Percentiles rank a stretch among this genome's conserved stretches.
phyloP scores from a whole-genome alignment of 2,113 vertebrate genomes.

The Hippocampus zosterae region DNA sequence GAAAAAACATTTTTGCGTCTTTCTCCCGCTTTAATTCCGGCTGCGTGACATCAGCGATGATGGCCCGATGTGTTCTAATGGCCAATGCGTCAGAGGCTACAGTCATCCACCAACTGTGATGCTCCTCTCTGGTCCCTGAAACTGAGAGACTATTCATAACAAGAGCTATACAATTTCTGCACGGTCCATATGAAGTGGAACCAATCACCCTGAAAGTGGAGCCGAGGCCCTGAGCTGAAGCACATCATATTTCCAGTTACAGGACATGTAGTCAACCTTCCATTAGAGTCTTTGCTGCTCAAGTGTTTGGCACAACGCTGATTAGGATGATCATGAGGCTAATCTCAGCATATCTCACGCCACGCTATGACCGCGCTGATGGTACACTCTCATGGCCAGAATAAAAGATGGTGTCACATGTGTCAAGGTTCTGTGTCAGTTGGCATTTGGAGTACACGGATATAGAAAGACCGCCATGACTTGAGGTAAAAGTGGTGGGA shows the following conservation, averaged over 20 bases:
- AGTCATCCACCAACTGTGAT: not conserved
- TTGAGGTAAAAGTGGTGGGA: too few relatives aligned
- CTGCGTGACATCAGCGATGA: slow-evolving; percentile 1
- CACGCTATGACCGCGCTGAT: not conserved
- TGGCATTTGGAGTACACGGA: too few relatives aligned
- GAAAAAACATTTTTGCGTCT: too few relatives aligned
- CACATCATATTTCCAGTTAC: not conserved
- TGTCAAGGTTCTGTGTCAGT: too few relatives aligned
- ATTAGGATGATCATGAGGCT: not conserved
- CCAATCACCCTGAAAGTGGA: not conserved
- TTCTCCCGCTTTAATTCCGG: not conserved
- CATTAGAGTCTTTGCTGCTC: not conserved
- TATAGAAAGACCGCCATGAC: too few relatives aligned
- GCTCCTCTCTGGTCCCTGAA: slow-evolving; percentile 1
- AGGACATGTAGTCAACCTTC: not conserved
- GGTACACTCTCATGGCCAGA: not conserved
- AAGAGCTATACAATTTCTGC: not conserved
- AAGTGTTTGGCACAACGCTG: not conserved
- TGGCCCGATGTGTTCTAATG: not conserved
- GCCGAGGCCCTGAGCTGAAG: not conserved
- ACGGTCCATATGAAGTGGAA: not conserved
- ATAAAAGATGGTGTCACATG: not conserved
- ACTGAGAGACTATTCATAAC: not conserved
- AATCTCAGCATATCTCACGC: not conserved
- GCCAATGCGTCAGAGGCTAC: not conserved